Percentiles rank a stretch among this genome's conserved stretches.
These are phyloP conservation scores for Eidolon dupreanum DNA, from an alignment of 2,797 vertebrate genomes.

Conservation along the genomic window DNA sequence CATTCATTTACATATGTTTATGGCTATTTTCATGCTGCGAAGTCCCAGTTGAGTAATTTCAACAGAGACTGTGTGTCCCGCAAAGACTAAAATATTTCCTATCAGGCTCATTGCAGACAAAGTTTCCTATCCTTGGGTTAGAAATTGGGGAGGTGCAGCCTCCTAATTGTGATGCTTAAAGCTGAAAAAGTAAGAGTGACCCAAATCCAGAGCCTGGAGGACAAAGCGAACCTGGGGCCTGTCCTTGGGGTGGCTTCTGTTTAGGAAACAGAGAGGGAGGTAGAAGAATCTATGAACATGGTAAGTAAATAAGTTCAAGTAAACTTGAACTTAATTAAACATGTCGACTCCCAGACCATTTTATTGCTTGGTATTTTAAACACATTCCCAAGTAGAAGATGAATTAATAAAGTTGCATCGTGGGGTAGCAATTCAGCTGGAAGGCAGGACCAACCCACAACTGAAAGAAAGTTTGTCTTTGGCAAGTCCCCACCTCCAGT, in stretches of 20 bases:
- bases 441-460: neutral
- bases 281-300: neutral
- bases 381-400: conserved; percentile 41
- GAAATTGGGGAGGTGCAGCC: neutral
- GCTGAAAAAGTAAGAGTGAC: neutral
- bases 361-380: conserved; percentile 57
- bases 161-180: neutral
- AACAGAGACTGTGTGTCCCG: neutral
- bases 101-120: neutral
- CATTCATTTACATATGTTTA: neutral
- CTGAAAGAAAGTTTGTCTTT: neutral
- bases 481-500: neutral
- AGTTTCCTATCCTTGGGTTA: neutral
- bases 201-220: neutral
- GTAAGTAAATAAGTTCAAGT: conserved; percentile 16
- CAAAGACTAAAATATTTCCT: neutral
- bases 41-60: neutral
- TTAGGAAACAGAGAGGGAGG: neutral
- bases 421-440: neutral
- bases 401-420: neutral
- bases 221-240: neutral
- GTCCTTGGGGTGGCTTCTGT: neutral
- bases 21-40: neutral
- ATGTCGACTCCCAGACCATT: conserved; percentile 45
- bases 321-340: conserved; percentile 53